Conservation (phyloP, 2,888 invertebrate genomes). For the Lacanobia wlatinum region DNA sequence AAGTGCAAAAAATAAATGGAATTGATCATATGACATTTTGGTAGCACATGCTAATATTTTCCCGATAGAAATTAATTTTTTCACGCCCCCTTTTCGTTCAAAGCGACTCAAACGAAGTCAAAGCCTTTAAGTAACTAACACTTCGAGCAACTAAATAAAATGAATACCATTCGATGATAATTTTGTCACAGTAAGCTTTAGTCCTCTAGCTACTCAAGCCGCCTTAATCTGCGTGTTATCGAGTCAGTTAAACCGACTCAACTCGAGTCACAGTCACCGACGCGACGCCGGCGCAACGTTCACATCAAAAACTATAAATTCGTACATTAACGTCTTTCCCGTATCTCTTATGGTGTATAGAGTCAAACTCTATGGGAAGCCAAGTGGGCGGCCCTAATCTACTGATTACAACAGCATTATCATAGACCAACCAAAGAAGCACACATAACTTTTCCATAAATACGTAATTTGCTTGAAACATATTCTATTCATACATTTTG, state of each 20-base stretch:
- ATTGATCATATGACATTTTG: too few relatives aligned
- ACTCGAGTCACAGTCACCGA: slow-evolving; percentile 23
- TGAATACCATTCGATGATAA: slow-evolving; percentile 23
- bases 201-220: slow-evolving; percentile 27
- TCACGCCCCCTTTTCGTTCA: too few relatives aligned
- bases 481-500: slow-evolving; percentile 80
- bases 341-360: slow-evolving; percentile 59
- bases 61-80: too few relatives aligned
- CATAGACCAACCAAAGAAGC: slow-evolving; percentile 79
- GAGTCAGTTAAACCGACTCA: slow-evolving; percentile 39
- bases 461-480: slow-evolving; percentile 83
- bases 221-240: slow-evolving; percentile 56
- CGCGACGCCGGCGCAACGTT: slow-evolving; percentile 42
- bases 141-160: slow-evolving; percentile 8
- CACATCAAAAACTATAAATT: slow-evolving; percentile 65
- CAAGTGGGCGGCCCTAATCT: slow-evolving; percentile 85
- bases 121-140: neutral
- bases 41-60: too few relatives aligned
- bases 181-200: slow-evolving; percentile 51
- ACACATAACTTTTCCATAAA: slow-evolving; percentile 82
- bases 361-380: slow-evolving; percentile 73
- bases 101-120: too few relatives aligned
- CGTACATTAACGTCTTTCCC: slow-evolving; percentile 64
- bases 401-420: slow-evolving; percentile 85
- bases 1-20: too few relatives aligned